phyloP scores from a whole-genome alignment of 2,797 vertebrate species.

The Centroberyx gerrardi region DNA sequence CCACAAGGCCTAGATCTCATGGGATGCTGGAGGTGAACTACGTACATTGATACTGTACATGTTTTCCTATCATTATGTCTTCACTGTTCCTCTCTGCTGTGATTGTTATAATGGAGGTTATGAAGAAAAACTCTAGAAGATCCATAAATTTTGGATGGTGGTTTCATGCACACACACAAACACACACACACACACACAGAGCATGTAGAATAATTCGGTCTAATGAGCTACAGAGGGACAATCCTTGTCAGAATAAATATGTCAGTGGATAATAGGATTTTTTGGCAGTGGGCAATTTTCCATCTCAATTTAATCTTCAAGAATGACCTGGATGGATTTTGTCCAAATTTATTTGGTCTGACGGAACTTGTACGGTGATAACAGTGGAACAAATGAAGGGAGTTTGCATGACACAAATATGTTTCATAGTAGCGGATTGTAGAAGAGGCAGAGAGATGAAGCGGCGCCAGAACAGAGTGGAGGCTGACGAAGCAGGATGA shows the following conservation, averaged over 20 bases:
- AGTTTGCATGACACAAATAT: background rate
- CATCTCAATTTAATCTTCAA: conserved; percentile 1
- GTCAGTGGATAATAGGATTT: background rate
- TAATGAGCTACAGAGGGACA: background rate
- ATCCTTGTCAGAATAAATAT: background rate
- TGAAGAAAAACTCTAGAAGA: background rate
- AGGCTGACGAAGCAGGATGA: background rate
- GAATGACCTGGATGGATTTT: background rate
- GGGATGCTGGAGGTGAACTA: background rate
- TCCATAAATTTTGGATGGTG: too few relatives aligned
- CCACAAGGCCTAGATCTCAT: background rate
- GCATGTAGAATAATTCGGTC: background rate
- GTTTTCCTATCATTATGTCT: background rate
- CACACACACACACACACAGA: background rate
- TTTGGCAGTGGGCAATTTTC: background rate
- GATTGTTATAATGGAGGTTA: background rate
- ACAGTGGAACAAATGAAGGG: too few relatives aligned
- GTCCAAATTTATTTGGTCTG: background rate
- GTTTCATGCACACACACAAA: background rate
- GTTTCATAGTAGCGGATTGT: background rate
- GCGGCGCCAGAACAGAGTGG: background rate
- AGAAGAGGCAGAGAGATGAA: background rate
- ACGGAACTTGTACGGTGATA: too few relatives aligned
- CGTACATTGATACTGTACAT: too few relatives aligned
- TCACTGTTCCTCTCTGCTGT: background rate